Evolutionary conservation across 2,797 vertebrate genomes (phyloP).

Genomic region (Platalea minor): DNA sequence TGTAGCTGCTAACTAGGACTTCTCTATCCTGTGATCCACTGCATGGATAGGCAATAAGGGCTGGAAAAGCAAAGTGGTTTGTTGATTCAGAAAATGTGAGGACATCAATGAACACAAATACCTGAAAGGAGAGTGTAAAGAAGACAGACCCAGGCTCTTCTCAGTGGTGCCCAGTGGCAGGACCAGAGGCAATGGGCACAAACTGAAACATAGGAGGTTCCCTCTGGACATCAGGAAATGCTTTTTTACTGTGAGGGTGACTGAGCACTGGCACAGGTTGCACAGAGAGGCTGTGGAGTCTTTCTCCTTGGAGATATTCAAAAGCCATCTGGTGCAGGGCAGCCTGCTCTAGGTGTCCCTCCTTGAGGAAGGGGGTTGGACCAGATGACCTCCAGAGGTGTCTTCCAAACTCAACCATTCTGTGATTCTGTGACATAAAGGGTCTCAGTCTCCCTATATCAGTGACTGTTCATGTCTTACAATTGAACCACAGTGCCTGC

Average conservation of each 20-base stretch:
- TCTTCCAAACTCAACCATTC: background rate
- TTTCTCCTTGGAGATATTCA: background rate
- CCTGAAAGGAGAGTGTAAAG: background rate
- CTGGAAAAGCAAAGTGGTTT: background rate
- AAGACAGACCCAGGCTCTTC: background rate
- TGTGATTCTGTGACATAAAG: background rate
- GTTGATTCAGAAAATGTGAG: background rate
- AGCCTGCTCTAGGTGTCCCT: background rate
- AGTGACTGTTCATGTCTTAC: background rate
- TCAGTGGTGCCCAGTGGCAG: background rate
- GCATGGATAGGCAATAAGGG: background rate
- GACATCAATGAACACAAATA: background rate
- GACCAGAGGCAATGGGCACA: background rate
- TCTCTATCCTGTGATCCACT: background rate
- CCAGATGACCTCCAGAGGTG: background rate
- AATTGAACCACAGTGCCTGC: background rate
- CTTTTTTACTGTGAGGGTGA: background rate
- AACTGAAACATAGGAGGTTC: background rate
- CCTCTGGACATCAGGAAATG: background rate
- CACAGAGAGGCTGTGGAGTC: background rate
- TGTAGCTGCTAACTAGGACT: background rate
- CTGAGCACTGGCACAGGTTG: background rate
- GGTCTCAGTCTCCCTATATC: background rate
- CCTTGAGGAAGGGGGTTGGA: background rate
- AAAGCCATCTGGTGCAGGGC: background rate